Conservation (phyloP, 2,113 vertebrate genomes). For the Struthio camelus region DNA sequence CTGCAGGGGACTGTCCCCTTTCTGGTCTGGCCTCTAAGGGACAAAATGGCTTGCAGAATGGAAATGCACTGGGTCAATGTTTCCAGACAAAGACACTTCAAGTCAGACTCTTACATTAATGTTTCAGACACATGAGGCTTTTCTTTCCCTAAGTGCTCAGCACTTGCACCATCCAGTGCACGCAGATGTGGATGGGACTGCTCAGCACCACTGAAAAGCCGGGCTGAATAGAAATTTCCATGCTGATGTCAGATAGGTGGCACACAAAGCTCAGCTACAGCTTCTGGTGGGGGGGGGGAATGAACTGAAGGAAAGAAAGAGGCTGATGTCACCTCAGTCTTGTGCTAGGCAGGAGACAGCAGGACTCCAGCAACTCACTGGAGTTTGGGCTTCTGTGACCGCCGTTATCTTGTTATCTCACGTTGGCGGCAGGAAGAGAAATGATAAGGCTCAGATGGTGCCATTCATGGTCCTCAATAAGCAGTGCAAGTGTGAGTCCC, state of each 20-base stretch:
- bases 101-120: background rate
- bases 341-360: background rate
- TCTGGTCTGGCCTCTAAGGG: background rate
- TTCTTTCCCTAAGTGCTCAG: background rate
- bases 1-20: background rate
- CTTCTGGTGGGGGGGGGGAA: background rate
- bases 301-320: background rate
- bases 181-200: background rate
- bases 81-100: background rate
- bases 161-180: rapidly evolving
- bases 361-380: background rate
- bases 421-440: background rate
- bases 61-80: background rate
- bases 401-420: background rate
- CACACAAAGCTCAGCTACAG: background rate
- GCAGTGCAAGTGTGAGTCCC: background rate
- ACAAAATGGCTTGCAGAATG: background rate
- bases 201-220: background rate
- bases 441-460: background rate
- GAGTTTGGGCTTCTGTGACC: background rate
- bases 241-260: background rate
- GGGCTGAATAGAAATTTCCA: background rate
- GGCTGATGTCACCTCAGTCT: background rate
- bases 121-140: background rate
- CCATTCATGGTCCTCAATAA: background rate